Evolutionary conservation across 2,888 invertebrate species (phyloP), one percentile per base, ranked within the genome.

Genomic region (Sycophila texana): DNA sequence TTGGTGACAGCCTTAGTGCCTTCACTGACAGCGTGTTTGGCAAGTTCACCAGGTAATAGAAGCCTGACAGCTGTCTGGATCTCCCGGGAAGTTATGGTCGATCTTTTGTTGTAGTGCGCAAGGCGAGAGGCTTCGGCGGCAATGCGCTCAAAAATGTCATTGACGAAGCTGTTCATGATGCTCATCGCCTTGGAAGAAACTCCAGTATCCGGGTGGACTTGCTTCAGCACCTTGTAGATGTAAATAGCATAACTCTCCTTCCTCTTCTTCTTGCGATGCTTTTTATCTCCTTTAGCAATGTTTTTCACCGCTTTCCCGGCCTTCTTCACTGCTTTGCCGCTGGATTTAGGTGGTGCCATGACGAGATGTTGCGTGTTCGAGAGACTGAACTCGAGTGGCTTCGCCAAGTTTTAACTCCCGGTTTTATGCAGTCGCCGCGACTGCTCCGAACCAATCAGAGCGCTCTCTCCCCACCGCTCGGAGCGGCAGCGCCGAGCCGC

Each of bases 21-120:
- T n/a, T 78, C 74, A 4, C 26, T 26, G 26, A 73, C 73, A 14
- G 73, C 74, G 51, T 82, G 83, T 49, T 83, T 83, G 7, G 83
- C 82, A 22, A 82, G 80, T 63, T 83, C 82, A 51, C 83, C 83
- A 22, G 82, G 26, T 2, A 26, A 76, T 13, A 82, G 51, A 0
- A 95, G 91, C 60, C 93, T 92, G 0, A 95, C 93, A 0, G 95
- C 94, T 0, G 77, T 66, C 85, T 95, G 94, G 16, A 96, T 93
- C 83, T 96, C 95, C 74, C 94, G 91, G 82, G 93, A 94, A 0
- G 93, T 93, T 86, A 96, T 91, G 0, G 95, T 95, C 0, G 92
- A 93, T 63, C 93, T 91, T 87, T 84, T 83, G 82, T 80, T 85
- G 82, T 84, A 85, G 14, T 84, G 84, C 30, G 85, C 83, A 67